Base-by-base conservation (phyloP, 1,140 invertebrate genomes). In the Drosophila navojoa region DNA sequence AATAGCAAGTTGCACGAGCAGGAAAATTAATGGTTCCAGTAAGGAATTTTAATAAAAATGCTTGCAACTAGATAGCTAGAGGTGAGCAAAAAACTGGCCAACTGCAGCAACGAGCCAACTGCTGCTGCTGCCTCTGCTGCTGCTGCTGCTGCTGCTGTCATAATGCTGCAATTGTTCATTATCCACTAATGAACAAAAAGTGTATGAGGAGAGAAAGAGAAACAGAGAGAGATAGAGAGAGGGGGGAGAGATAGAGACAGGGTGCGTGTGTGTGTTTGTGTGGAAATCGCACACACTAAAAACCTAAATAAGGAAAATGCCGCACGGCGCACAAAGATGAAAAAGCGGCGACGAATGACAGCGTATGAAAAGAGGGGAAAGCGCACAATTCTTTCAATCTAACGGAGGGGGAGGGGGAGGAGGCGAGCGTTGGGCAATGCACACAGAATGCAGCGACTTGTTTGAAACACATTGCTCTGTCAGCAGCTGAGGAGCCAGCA, bases 1-100 rank as follows among this genome's bases (percentile, higher is more conserved):
- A 35, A 75, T 27, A 50, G 32, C 16, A 4, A 10, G 50, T 25
- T 64, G 55, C 76, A 67, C 6, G 29, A 76, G 71, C 82, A 81
- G 82, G 85, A 89, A 89, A 89, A 89, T 89, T 89, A 89, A 89
- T 89, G 84, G 84, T 89, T 45, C 77, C 72, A 59, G 68, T 73
- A 84, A 84, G 85, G 84, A 89, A 89, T 89, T 89, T 89, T 89
- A 89, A 89, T 89, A 89, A 89, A 89, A 89, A 89, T 89, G 70
- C 84, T 89, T 89, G 79, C 69, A 70, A 89, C 82, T 75, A 82
- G 79, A 89, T 77, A 61, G 72, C 72, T 68, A 68, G 76, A 87
- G 84, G 79, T 89, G 76, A 72, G 61, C 59, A 76, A 89, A 89
- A 87, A 87, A 84, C 72, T 77, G 79, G 68, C 76, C 84, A 87